Evolutionary conservation across 2,797 vertebrate genomes (phyloP), one percentile per base, ranked within the genome.

Genomic region (Salarias fasciatus): DNA sequence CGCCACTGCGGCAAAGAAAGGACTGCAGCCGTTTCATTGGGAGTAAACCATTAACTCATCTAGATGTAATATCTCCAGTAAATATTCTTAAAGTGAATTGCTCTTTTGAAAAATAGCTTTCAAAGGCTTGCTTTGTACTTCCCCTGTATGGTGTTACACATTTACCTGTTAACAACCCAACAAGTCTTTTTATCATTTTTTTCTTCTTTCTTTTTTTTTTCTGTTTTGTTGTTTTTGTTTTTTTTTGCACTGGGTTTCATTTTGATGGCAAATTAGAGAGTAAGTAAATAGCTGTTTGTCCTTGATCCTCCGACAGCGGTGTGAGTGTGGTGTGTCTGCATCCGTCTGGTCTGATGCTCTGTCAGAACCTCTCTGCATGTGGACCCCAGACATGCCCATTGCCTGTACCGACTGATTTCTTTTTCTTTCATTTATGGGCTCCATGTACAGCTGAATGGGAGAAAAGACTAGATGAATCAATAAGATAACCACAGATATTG

Each of bases 181-280:
- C 83, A 70, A 66, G 63, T 33, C 51, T 74, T 80, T 87, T 84
- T 84, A 74, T 89, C 45, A 69, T 80, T 87, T 78, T 87, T 79
- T 81, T 84, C 71, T 24, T 24, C 18, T 24, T 24, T 24, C 18
- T n/a, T n/a, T n/a, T n/a, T n/a, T n/a, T n/a, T n/a, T n/a, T n/a
- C n/a, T n/a, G n/a, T n/a, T n/a, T n/a, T n/a, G n/a, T n/a, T n/a
- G n/a, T 82, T 90, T 82, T 62, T 77, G 68, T 60, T 63, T 79
- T 44, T 66, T 82, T 70, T 77, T 86, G 80, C 78, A 85, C 87
- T 63, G 77, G 85, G 84, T 85, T 89, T 87, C 85, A 89, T 91
- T 91, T 89, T 92, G 90, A 91, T 88, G 91, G 65, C 76, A 82
- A 83, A 87, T 91, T 93, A 94, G 93, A 90, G 89, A 93, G 92